Percentiles rank a stretch among this genome's conserved stretches.
These are phyloP conservation scores for Rhipidura dahli DNA, from an alignment of 2,113 vertebrate species.

Conservation along the genomic window DNA sequence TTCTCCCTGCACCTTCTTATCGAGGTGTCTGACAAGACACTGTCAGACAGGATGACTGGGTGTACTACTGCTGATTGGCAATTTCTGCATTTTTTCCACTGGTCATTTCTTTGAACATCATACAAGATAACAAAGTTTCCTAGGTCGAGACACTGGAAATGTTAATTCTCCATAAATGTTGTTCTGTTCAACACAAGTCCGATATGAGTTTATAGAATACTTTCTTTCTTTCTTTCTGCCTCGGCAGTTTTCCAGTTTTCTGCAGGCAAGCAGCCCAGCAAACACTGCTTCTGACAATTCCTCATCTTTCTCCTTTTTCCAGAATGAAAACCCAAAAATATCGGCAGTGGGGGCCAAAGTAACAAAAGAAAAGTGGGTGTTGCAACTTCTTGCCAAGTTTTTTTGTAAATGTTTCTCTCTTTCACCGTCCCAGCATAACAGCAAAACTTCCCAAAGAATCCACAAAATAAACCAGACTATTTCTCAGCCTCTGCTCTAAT, in stretches of 20 bases:
- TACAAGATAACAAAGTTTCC: background rate
- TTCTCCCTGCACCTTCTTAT: background rate
- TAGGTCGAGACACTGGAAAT: slow-evolving; percentile 19
- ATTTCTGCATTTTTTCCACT: background rate
- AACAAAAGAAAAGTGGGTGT: slow-evolving; percentile 36
- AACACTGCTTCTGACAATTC: slow-evolving; percentile 39
- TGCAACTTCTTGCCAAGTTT: background rate
- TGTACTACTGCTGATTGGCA: background rate
- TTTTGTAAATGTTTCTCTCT: background rate
- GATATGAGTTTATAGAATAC: slow-evolving; percentile 1
- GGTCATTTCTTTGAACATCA: background rate
- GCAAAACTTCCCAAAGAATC: background rate
- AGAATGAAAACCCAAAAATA: slow-evolving; percentile 49
- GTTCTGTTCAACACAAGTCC: slow-evolving; percentile 19
- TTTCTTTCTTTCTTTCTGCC: slow-evolving; percentile 4
- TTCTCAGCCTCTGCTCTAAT: background rate
- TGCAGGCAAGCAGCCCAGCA: slow-evolving; percentile 37
- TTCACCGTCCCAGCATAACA: background rate
- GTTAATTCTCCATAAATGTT: background rate
- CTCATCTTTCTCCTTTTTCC: slow-evolving; percentile 37
- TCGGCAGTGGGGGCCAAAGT: background rate
- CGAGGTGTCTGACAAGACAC: background rate
- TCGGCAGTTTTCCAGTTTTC: slow-evolving; percentile 14
- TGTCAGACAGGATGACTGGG: background rate
- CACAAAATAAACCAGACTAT: background rate